Evolutionary conservation across 2,888 invertebrate genomes (phyloP).

Genomic region (Drosophila anceps): DNA sequence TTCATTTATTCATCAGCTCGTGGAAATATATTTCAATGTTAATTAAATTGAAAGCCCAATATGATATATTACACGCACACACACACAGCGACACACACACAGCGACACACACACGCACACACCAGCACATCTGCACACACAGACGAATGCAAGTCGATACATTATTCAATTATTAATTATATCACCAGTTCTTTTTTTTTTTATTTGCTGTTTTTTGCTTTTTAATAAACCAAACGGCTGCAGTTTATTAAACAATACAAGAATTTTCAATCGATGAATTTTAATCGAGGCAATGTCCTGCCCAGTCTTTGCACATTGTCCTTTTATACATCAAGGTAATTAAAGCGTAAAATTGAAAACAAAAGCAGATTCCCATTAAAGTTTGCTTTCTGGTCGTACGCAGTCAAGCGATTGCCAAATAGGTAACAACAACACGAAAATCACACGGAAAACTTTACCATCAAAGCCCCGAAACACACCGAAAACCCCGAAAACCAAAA

Average conservation of each 20-base stretch:
- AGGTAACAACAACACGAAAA: slow-evolving; percentile 36
- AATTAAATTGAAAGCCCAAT: slow-evolving; percentile 70
- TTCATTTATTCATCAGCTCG: slow-evolving; percentile 28
- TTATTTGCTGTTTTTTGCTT: neutral
- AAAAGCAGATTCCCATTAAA: slow-evolving; percentile 53
- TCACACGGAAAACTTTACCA: slow-evolving; percentile 54
- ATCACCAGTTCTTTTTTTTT: slow-evolving; percentile 22
- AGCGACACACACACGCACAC: slow-evolving; percentile 3
- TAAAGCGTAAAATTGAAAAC: slow-evolving; percentile 78
- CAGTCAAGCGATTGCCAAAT: slow-evolving; percentile 53
- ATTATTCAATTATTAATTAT: slow-evolving; percentile 69
- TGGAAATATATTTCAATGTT: slow-evolving; percentile 56
- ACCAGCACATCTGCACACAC: neutral
- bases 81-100: slow-evolving; percentile 1
- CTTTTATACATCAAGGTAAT: slow-evolving; percentile 69
- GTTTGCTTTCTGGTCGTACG: slow-evolving; percentile 33
- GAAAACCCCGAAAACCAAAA: slow-evolving; percentile 26
- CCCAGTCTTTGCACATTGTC: slow-evolving; percentile 2
- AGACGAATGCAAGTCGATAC: slow-evolving; percentile 25
- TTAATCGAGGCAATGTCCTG: slow-evolving; percentile 46
- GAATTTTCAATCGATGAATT: slow-evolving; percentile 58
- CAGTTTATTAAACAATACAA: slow-evolving; percentile 68
- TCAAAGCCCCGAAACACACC: slow-evolving; percentile 20
- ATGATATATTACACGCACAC: slow-evolving; percentile 11
- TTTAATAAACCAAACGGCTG: slow-evolving; percentile 53